Evolutionary conservation across 2,113 vertebrate species (phyloP).

Genomic region (Pseudolaguvia tuberculata): DNA sequence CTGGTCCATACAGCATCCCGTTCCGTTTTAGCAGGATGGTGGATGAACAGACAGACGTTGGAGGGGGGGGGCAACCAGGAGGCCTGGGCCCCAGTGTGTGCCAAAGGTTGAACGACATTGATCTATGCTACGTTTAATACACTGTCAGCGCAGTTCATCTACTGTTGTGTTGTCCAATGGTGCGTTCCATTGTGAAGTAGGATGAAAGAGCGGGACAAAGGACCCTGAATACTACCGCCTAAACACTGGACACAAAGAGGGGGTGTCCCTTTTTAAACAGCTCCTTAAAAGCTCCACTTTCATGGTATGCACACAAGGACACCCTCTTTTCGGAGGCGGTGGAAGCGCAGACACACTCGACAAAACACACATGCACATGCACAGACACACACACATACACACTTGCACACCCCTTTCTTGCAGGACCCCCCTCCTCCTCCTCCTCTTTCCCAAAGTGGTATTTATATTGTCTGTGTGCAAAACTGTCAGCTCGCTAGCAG

Average conservation of each 20-base stretch:
- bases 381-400: constrained; percentile 66
- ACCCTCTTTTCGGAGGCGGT: constrained; percentile 62
- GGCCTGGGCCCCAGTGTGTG: constrained; percentile 57
- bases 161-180: constrained; percentile 75
- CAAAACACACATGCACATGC: constrained; percentile 64
- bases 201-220: constrained; percentile 73
- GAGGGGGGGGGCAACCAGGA: too few species aligned
- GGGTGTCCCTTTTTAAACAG: constrained; percentile 77
- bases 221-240: constrained; percentile 68
- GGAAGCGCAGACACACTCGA: constrained; percentile 51
- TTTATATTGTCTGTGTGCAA: constrained; percentile 51
- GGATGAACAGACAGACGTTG: too few species aligned
- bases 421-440: constrained; percentile 11
- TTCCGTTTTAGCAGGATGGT: constrained; percentile 68
- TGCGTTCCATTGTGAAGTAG: constrained; percentile 66
- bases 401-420: constrained; percentile 51
- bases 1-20: constrained; percentile 61
- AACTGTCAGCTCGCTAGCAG: constrained; percentile 49
- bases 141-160: constrained; percentile 79
- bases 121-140: constrained; percentile 77
- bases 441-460: constrained; percentile 38
- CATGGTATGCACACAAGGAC: constrained; percentile 65
- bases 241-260: constrained; percentile 73
- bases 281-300: constrained; percentile 69
- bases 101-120: constrained; percentile 72